Conservation (phyloP, 2,888 invertebrate genomes). For the Dasysyrphus tricinctus region DNA sequence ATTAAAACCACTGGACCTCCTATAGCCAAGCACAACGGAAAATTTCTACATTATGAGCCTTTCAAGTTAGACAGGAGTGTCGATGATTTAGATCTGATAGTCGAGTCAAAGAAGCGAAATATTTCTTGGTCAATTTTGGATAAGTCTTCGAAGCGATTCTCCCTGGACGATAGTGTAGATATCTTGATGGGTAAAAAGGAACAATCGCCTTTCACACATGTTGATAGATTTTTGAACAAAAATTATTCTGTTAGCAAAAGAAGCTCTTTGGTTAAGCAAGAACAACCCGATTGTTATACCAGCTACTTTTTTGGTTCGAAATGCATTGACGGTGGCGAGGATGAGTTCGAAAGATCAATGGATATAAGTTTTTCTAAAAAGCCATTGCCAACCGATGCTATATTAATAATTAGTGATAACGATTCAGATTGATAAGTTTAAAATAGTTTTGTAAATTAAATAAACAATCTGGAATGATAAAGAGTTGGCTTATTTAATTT, state of each 20-base stretch:
- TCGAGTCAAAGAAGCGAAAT: conserved; percentile 76
- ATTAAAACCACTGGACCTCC: conserved; percentile 78
- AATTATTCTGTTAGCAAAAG: conserved; percentile 56
- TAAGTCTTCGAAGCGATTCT: conserved; percentile 68
- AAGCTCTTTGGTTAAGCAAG: conserved; percentile 24
- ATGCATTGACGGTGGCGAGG: conserved; percentile 84
- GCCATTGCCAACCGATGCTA: not conserved
- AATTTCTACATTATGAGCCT: conserved; percentile 78
- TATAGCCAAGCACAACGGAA: conserved; percentile 78
- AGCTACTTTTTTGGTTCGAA: conserved; percentile 85
- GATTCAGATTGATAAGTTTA: conserved; percentile 19
- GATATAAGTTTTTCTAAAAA: conserved; percentile 80
- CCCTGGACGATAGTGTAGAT: conserved; percentile 81
- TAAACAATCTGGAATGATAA: not conserved
- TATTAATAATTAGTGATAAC: conserved; percentile 43
- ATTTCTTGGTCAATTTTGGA: conserved; percentile 75
- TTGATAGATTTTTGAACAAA: conserved; percentile 78
- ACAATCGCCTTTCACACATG: conserved; percentile 74
- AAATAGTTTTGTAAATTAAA: not conserved
- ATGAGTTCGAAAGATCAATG: conserved; percentile 87
- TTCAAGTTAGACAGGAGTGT: conserved; percentile 69
- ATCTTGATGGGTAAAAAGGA: conserved; percentile 73
- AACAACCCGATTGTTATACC: conserved; percentile 75
- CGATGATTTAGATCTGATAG: conserved; percentile 78
- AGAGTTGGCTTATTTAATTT: not conserved